Evolutionary conservation across 1,140 invertebrate species (phyloP), one percentile per base, ranked within the genome.

Genomic region (Rhopalosiphum padi): DNA sequence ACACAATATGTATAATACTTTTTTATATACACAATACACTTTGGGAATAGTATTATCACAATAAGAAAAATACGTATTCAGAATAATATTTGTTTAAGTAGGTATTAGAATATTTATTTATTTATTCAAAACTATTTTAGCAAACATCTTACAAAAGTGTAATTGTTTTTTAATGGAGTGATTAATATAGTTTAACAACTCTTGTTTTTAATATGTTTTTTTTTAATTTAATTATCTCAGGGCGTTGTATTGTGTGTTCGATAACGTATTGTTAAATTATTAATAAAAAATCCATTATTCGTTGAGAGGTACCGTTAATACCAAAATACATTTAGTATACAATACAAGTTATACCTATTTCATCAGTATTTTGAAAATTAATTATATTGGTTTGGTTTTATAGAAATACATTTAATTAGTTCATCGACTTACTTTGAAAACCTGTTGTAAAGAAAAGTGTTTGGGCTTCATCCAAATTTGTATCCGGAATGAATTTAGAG

Each of bases 341-440:
- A 37, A 41, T 41, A 9, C 25, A 60, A 11, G 55, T 30, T 30
- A 30, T 37, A 37, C 37, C 37, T 60, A 30, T 60, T 91, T 91
- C 82, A n/a, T 82, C n/a, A 51, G 7, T 25, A 22, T 1, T 51
- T 60, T 60, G 55, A 30, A 60, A 60, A 60, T 60, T 0, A 60
- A 30, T 4, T 41, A 21, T 85, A 83, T 41, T 37, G 5, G 22
- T 83, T 83, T 25, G 18, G 6, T 22, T 8, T 85, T 37, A 89
- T 89, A 30, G 55, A 60, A 60, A 46, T n/a, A 21, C 0, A 25
- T 55, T 68, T 37, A 90, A 88, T 53, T n/a, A 41, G 89, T 60
- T 68, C 25, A 23, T 91, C 51, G 60, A 93, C 91, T 93, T 41
- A 93, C 91, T 93, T 85, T 86, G 91, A 51, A 93, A 51, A 30